Percentiles rank a stretch among this genome's conserved stretches.
Evolutionary conservation across 1,140 invertebrate genomes (phyloP).

Genomic region (Drosophila busckii): DNA sequence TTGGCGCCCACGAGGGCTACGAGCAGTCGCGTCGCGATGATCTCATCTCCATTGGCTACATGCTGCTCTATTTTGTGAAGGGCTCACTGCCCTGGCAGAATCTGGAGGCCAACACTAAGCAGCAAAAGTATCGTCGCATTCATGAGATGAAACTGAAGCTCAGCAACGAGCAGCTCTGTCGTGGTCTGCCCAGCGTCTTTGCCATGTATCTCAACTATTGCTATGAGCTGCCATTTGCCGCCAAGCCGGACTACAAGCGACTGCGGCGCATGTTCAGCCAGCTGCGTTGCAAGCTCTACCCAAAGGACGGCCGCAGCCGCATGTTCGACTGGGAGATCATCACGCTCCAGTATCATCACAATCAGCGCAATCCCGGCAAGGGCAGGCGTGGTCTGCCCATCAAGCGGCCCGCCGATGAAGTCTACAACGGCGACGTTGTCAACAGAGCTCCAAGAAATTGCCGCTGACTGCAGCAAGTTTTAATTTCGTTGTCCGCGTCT

Average conservation of each 20-base stretch:
- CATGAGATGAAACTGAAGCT: constrained; percentile 98
- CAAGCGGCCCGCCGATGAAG: constrained; percentile 13
- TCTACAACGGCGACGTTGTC: constrained; percentile 26
- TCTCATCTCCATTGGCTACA: constrained; percentile 96
- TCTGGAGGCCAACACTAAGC: constrained; percentile 94
- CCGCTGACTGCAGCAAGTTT: too few relatives aligned
- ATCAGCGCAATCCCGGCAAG: constrained; percentile 30
- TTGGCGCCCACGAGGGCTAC: constrained; percentile 96
- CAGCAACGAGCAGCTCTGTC: constrained; percentile 93
- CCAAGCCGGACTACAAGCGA: constrained; percentile 96
- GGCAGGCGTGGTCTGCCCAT: not conserved
- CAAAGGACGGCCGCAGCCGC: constrained; percentile 99
- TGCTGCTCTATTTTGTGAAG: constrained; percentile 96
- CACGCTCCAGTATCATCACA: constrained; percentile 87
- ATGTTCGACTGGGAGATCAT: constrained; percentile 99
- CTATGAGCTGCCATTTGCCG: constrained; percentile 94
- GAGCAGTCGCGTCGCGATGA: constrained; percentile 94
- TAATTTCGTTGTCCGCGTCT: too few relatives aligned
- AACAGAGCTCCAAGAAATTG: too few relatives aligned
- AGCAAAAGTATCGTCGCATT: constrained; percentile 97
- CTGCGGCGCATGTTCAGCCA: constrained; percentile 96
- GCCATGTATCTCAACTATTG: constrained; percentile 98
- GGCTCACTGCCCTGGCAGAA: constrained; percentile 97
- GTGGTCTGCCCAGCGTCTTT: constrained; percentile 96
- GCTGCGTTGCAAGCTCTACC: constrained; percentile 84